Evolutionary conservation across 2,113 vertebrate species (phyloP).

Genomic region (Condylura cristata): DNA sequence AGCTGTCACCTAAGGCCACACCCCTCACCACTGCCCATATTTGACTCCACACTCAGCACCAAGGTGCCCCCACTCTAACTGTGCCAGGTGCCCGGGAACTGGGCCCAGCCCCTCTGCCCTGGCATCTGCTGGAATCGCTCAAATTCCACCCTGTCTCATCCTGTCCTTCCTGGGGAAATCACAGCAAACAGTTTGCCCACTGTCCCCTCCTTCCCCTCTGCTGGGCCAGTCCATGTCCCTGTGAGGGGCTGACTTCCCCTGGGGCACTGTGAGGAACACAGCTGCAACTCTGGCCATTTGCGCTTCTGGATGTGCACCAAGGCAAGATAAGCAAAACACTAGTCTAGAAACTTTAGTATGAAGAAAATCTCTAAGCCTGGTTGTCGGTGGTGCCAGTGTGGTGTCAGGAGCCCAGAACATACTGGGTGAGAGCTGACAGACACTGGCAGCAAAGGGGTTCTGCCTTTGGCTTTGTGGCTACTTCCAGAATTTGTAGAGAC

Average conservation of each 20-base stretch:
- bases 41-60: background rate
- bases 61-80: background rate
- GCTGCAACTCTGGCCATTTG: background rate
- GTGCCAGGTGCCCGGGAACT: background rate
- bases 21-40: background rate
- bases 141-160: background rate
- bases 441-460: background rate
- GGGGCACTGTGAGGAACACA: background rate
- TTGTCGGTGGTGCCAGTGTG: too few species aligned
- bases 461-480: background rate
- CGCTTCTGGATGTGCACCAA: background rate
- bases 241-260: background rate
- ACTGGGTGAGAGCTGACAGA: background rate
- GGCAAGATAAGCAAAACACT: background rate
- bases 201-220: background rate
- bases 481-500: background rate
- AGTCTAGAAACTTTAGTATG: background rate
- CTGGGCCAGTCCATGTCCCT: background rate
- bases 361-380: slow-evolving; percentile 9
- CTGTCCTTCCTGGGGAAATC: background rate
- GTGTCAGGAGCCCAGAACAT: background rate
- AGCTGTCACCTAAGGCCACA: background rate
- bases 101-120: background rate
- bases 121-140: background rate
- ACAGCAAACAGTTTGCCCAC: background rate